Evolutionary conservation across 35 echinoderm and acorn worm genomes (phyloP), one percentile per base, ranked within the genome.

Genomic region (Chiridota heheva): DNA sequence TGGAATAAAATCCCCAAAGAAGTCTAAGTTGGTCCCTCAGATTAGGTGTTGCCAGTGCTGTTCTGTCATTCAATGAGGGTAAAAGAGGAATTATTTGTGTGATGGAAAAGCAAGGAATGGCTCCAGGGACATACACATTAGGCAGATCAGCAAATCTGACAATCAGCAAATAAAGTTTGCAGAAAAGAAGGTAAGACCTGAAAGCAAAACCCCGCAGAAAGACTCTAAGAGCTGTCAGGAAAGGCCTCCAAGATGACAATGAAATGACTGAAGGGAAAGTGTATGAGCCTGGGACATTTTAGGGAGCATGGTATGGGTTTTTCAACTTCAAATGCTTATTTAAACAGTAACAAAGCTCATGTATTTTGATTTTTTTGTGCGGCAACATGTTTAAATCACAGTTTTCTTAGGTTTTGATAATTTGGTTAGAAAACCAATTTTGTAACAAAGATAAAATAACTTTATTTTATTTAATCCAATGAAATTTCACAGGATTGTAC

Each of bases 1-100:
- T 75, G 42, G 71, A 48, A 51, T 28, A 75, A 46, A 32, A 75
- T 51, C 24, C 71, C 42, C 31, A 75, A 75, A 51, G 71, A 75
- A 26, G 71, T 75, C 17, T 75, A 73, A 45, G 69, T 73, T 18
- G 69, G 69, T 67, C 63, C 7, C 18, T 67, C 7, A 20, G 40
- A 67, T 20, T 67, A 32, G 63, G 25, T 67, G 63, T 12, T 67
- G 63, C 63, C 7, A 36, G 63, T 28, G 63, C 63, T 32, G 12
- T 67, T 7, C 16, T 28, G 2, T 5, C 63, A 5, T 67, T 67
- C 63, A 12, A 67, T 67, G 63, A 67, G 40, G 63, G 12, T 5
- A 67, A 16, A 16, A 67, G 33, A 36, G 18, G 58, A 26, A 20
- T 60, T 3, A 4, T 60, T 4, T 20, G 20, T 6, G 18, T 60